These are phyloP conservation scores for Acanthurus tractus DNA, from an alignment of 2,797 vertebrate species.

Conservation along the genomic window DNA sequence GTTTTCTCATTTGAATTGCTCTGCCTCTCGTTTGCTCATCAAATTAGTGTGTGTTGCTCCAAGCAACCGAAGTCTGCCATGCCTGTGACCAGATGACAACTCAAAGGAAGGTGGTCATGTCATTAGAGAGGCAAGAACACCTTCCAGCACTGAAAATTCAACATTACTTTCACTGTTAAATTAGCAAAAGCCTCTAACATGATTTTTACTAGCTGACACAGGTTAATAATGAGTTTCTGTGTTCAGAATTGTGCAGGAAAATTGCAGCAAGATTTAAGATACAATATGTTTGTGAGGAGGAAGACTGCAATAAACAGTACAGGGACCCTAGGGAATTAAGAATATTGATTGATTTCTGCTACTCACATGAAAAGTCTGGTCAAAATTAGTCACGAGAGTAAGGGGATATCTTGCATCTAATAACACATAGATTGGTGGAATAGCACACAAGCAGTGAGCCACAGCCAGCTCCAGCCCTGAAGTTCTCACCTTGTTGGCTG, in stretches of 20 bases:
- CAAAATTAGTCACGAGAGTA: conserved; percentile 6
- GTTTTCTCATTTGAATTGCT: too few relatives aligned
- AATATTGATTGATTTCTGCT: conserved; percentile 20
- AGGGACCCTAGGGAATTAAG: not conserved
- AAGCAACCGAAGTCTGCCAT: too few relatives aligned
- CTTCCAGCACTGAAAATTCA: too few relatives aligned
- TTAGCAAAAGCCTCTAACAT: too few relatives aligned
- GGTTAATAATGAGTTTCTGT: not conserved
- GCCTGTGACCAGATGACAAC: too few relatives aligned
- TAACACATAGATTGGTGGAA: not conserved
- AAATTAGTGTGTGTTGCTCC: too few relatives aligned
- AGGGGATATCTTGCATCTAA: not conserved
- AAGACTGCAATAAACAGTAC: not conserved
- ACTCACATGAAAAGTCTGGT: conserved; percentile 13
- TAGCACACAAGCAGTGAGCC: not conserved
- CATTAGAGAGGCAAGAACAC: too few relatives aligned
- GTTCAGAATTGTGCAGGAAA: not conserved
- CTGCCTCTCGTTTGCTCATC: too few relatives aligned
- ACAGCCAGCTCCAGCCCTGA: not conserved
- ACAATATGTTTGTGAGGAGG: not conserved
- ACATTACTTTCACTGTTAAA: too few relatives aligned
- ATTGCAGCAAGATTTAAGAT: not conserved
- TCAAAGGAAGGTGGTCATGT: too few relatives aligned
- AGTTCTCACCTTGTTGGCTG: conserved; percentile 89
- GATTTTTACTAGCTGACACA: not conserved